Conservation (phyloP, 2,113 vertebrate genomes). For the Xenopus tropicalis region DNA sequence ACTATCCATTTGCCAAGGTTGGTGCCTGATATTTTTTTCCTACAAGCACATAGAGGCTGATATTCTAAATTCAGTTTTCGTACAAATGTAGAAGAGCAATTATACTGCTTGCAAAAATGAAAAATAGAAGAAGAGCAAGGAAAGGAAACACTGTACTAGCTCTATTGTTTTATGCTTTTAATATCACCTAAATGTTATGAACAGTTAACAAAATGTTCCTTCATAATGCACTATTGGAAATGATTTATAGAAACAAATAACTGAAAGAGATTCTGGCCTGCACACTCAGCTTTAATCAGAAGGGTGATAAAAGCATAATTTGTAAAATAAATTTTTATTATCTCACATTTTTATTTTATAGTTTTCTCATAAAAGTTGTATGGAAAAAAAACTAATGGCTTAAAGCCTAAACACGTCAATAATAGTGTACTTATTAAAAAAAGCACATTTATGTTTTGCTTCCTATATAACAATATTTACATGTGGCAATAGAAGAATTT, state of each 20-base stretch:
- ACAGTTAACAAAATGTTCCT: conserved; percentile 9
- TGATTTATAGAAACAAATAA: conserved; percentile 21
- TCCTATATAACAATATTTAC: no score
- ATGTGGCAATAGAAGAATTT: no score
- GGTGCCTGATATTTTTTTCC: no score
- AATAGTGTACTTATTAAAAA: background rate
- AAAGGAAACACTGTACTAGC: background rate
- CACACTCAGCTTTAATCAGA: conserved; percentile 9
- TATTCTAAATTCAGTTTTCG: no score
- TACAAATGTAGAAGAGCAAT: background rate
- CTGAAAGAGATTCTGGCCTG: conserved; percentile 1
- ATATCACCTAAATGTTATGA: conserved; percentile 24
- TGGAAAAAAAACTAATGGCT: background rate
- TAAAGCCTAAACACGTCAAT: background rate
- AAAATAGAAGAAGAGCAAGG: no score
- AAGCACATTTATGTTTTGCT: no score
- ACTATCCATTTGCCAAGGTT: no score
- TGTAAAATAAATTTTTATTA: conserved; percentile 3
- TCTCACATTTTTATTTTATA: conserved; percentile 2
- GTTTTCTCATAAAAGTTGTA: background rate
- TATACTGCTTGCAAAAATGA: no score
- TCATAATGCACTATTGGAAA: background rate
- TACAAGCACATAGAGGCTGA: no score
- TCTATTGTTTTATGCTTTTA: conserved; percentile 26
- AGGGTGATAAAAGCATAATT: conserved; percentile 17